phyloP scores from a whole-genome alignment of 2,888 invertebrate species.

The Protonemura montana region DNA sequence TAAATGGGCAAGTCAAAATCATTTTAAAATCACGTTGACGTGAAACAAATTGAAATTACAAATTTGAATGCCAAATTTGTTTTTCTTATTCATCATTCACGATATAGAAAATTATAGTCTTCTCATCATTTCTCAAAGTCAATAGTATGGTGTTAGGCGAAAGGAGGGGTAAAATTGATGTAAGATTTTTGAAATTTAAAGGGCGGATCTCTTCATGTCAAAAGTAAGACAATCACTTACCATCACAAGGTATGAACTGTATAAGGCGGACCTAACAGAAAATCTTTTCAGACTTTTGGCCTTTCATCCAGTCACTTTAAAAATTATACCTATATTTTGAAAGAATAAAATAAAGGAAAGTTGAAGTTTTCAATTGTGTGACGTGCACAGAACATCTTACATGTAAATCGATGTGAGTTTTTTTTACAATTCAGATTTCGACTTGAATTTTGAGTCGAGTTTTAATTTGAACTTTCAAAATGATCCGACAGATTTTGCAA shows the following conservation, averaged over 20 bases:
- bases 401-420: no score
- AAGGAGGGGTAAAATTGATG: neutral
- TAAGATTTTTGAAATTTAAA: slow-evolving; percentile 18
- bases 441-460: no score
- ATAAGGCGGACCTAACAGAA: no score
- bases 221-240: neutral
- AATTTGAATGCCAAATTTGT: neutral
- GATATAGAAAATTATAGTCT: slow-evolving; percentile 33
- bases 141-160: neutral
- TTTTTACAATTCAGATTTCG: no score
- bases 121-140: slow-evolving; percentile 44
- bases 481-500: no score
- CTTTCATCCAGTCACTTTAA: no score
- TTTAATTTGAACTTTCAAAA: no score
- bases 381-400: no score
- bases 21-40: neutral
- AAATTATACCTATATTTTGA: no score
- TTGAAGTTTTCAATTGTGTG: no score
- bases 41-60: neutral
- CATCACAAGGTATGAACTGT: neutral
- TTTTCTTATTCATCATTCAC: neutral
- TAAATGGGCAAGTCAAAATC: neutral
- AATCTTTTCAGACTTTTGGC: no score
- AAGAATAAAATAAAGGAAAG: no score
- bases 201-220: neutral